phyloP scores from a whole-genome alignment of 2,797 vertebrate genomes.

The Pteronotus mesoamericanus region DNA sequence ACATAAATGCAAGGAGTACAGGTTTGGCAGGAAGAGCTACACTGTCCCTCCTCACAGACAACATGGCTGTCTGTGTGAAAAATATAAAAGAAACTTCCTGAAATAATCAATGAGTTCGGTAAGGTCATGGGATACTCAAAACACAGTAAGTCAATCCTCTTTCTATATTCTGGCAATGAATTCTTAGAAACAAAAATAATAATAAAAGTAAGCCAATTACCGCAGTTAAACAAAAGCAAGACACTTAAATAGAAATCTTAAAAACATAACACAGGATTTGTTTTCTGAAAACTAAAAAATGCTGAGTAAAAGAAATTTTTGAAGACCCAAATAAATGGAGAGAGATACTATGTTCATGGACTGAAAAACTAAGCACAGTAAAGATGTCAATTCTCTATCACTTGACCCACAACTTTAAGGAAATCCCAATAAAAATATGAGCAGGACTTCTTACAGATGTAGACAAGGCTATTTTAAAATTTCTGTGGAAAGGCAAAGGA shows the following conservation, averaged over 20 bases:
- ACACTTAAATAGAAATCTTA: neutral
- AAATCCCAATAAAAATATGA: neutral
- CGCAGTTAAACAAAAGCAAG: conserved; percentile 16
- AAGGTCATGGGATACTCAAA: neutral
- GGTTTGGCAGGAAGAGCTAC: neutral
- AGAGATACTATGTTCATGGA: neutral
- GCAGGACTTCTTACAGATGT: neutral
- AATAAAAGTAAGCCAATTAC: neutral
- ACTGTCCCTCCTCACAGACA: neutral
- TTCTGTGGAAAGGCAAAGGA: neutral
- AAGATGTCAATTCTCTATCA: neutral
- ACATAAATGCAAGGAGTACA: neutral
- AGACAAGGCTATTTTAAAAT: neutral
- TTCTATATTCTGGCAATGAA: neutral
- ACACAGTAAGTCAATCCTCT: neutral
- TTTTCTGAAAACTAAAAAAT: neutral
- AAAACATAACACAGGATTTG: neutral
- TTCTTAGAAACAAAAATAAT: neutral
- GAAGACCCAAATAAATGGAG: neutral
- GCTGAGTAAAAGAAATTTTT: neutral
- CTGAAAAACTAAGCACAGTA: neutral
- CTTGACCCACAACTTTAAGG: neutral
- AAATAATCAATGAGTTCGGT: neutral
- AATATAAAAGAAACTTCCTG: neutral
- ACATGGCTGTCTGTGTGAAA: neutral